Base-by-base conservation (phyloP, 30 jellyfish, hydroid and myxozoan species). In the Sanderia malayensis region DNA sequence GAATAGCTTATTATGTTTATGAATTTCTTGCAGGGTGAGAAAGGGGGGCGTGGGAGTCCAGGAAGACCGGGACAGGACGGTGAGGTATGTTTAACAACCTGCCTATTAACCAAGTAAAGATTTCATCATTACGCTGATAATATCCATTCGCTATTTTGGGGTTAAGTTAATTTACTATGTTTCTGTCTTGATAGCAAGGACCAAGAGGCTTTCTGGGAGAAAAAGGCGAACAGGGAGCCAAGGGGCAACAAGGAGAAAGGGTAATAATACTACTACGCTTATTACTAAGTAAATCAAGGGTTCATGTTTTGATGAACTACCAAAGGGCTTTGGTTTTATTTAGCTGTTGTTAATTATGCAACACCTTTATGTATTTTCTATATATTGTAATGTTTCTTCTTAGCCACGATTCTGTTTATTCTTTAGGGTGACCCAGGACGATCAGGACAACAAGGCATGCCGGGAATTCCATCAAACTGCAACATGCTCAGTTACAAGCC, bases 41-140 rank as follows among this genome's bases (percentile, higher is more conserved):
- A 46, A 60, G 93, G 93, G 10, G 45, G 19, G 20, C 82, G 75
- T 34, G 93, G 93, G 15, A 70, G 84, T 47, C 93, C 93, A 0
- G 93, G 93, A 32, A 44, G 84, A 33, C 93, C 82, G 58, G 93
- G 93, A 0, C 80, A 80, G 13, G 84, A 80, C 31, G 93, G 93
- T 17, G 71, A 62, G 73, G 93, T 80, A 70, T 8, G 74, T n/a
- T n/a, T n/a, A n/a, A n/a, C n/a, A n/a, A n/a, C n/a, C n/a, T n/a
- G n/a, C n/a, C n/a, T n/a, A n/a, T n/a, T n/a, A n/a, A n/a, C n/a
- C n/a, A n/a, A n/a, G n/a, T n/a, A n/a, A n/a, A n/a, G n/a, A n/a
- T 8, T 41, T 6, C 15, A 41, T 41, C 55, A 6, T 41, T 41
- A 41, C 15, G 8, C 55, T 41, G 15, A 41, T 6, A 6, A 49